These are phyloP conservation scores for Pelochelys cantorii DNA, from an alignment of 2,797 vertebrate species.

Conservation along the genomic window DNA sequence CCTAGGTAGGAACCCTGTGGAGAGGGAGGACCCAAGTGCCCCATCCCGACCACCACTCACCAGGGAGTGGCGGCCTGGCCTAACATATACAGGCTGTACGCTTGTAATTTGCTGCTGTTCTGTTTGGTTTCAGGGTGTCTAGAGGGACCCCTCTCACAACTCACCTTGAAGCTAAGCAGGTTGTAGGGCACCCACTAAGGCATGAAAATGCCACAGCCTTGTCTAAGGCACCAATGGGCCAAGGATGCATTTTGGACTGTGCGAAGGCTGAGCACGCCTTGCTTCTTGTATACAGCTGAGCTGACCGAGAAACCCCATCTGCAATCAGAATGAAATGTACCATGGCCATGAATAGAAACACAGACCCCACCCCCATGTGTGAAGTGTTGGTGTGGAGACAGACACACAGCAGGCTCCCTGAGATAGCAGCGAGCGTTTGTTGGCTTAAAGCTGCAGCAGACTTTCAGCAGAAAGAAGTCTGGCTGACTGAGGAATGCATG, in stretches of 20 bases:
- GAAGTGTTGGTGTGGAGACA: not conserved
- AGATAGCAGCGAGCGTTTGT: not conserved
- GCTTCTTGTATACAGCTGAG: no score
- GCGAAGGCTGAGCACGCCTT: not conserved
- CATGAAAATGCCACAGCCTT: not conserved
- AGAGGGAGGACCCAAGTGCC: no score
- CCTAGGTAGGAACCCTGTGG: no score
- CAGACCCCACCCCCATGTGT: not conserved
- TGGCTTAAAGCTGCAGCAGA: not conserved
- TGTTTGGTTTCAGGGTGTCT: not conserved
- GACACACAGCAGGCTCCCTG: accelerated
- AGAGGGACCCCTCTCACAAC: not conserved
- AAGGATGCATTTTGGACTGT: not conserved
- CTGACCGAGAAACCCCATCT: not conserved
- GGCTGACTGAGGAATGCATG: not conserved
- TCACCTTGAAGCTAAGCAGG: not conserved
- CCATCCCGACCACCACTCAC: no score
- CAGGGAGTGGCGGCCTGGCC: no score
- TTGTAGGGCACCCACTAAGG: not conserved
- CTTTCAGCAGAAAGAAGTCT: not conserved
- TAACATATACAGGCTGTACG: not conserved
- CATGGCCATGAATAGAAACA: not conserved
- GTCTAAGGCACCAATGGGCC: not conserved
- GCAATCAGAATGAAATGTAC: not conserved
- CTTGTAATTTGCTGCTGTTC: not conserved